Base-by-base conservation (phyloP, 2,888 invertebrate genomes). In the Cantharis nigra region DNA sequence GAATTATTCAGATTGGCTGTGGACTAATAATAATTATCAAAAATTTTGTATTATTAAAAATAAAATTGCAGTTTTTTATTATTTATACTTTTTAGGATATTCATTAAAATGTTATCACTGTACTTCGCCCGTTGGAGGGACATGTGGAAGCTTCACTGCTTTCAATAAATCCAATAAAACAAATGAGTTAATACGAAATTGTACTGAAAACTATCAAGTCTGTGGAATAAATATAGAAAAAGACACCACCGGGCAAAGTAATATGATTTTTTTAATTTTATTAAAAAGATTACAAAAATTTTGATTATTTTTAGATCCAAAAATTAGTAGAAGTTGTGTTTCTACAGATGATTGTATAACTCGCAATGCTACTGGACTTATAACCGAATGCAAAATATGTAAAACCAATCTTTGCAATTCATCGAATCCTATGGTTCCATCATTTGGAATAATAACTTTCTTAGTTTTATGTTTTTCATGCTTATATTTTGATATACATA, bases 351-450 rank as follows among this genome's bases (percentile, higher is more conserved):
- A 7, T 49, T 49, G 49, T 49, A 2, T 0, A n/a, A 5, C 2
- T 7, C 5, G n/a, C 5, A 49, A n/a, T 2, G 2, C 0, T 4
- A 49, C 2, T 7, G 0, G 0, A 7, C 1, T 2, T n/a, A 9
- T 2, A 49, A n/a, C 1, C 7, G n/a, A 49, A 0, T 49, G 49
- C 49, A 2, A 2, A 49, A 0, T 3, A 7, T 49, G 49, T 49
- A n/a, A 49, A n/a, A n/a, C 0, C 0, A 13, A 49, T 49, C 49
- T n/a, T n/a, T 49, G 49, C 10, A 49, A 49, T 13, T 49, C n/a
- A 9, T 49, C 49, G 9, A 2, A 49, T 49, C n/a, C n/a, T 2
- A 7, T n/a, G 13, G 7, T 49, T 49, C 49, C 49, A 7, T n/a
- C 49, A n/a, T 49, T 49, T n/a, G 49, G 49, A 49, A 49, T 49